Conservation (phyloP, 2,888 invertebrate genomes). For the Rhabditoides inermis region DNA sequence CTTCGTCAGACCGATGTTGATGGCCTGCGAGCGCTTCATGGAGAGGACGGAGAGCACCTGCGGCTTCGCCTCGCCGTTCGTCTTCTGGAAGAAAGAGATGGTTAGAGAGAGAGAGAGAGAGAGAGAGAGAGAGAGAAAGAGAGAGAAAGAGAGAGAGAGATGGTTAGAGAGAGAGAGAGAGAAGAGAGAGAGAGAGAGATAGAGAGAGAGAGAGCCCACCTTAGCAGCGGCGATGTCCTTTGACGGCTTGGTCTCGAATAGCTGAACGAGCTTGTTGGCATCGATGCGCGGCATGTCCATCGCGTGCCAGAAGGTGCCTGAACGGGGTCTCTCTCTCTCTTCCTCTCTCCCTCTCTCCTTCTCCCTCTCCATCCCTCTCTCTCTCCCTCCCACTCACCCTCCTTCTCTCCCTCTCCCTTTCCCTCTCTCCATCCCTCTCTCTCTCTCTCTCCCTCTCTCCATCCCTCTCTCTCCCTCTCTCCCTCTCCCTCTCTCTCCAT, state of each 20-base stretch:
- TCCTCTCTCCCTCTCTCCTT: background rate
- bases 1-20: conserved; percentile 98
- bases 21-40: conserved; percentile 93
- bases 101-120: background rate
- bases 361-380: background rate
- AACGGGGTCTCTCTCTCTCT: no score
- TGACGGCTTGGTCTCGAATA: conserved; percentile 82
- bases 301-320: conserved; percentile 78
- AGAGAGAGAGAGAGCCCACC: conserved; percentile 10
- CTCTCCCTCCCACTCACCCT: conserved; percentile 38
- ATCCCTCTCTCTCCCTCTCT: background rate
- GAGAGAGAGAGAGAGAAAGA: background rate
- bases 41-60: conserved; percentile 81
- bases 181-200: background rate
- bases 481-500: conserved; percentile 7
- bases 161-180: background rate
- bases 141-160: background rate
- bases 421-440: no score
- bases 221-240: conserved; percentile 62
- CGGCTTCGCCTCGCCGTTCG: conserved; percentile 61
- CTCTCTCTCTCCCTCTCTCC: background rate
- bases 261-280: conserved; percentile 81
- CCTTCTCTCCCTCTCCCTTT: no score
- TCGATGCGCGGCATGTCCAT: conserved; percentile 72
- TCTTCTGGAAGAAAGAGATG: conserved; percentile 14